A percentile compares a stretch with the other conserved stretches of the same genome.
Evolutionary conservation across 2,888 invertebrate genomes (phyloP).

Genomic region (Temnothorax rugatulus): DNA sequence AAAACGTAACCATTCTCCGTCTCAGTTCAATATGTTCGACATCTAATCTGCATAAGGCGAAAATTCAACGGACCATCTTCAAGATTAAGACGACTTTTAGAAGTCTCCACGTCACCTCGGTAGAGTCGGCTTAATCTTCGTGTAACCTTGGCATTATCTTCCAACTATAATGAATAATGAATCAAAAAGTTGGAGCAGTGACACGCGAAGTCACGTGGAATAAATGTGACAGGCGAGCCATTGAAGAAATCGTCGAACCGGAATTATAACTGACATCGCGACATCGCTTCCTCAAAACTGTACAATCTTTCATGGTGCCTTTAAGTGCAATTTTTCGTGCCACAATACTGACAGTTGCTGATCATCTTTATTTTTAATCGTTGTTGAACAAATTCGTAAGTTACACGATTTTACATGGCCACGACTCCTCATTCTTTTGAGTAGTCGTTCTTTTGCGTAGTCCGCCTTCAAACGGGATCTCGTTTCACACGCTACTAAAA

Average conservation of each 20-base stretch:
- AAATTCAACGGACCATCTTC: neutral
- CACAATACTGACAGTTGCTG: no score
- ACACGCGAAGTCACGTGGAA: neutral
- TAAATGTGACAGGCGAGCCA: neutral
- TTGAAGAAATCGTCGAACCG: neutral
- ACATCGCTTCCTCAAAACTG: neutral
- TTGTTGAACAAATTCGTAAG: neutral
- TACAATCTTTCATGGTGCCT: neutral
- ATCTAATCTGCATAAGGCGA: neutral
- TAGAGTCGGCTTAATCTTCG: neutral
- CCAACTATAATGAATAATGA: neutral
- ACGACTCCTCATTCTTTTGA: neutral
- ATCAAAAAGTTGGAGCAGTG: neutral
- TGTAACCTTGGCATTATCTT: conserved; percentile 6
- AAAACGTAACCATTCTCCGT: neutral
- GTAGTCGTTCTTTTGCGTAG: neutral
- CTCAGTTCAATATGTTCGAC: neutral
- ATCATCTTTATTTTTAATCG: neutral
- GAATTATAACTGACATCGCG: neutral
- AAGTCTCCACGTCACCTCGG: neutral
- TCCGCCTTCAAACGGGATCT: neutral
- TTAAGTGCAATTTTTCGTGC: neutral
- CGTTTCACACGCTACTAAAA: neutral
- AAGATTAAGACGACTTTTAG: neutral
- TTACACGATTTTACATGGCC: neutral